Evolutionary conservation across 2,113 vertebrate species (phyloP).

Genomic region (Oryzias javanicus): DNA sequence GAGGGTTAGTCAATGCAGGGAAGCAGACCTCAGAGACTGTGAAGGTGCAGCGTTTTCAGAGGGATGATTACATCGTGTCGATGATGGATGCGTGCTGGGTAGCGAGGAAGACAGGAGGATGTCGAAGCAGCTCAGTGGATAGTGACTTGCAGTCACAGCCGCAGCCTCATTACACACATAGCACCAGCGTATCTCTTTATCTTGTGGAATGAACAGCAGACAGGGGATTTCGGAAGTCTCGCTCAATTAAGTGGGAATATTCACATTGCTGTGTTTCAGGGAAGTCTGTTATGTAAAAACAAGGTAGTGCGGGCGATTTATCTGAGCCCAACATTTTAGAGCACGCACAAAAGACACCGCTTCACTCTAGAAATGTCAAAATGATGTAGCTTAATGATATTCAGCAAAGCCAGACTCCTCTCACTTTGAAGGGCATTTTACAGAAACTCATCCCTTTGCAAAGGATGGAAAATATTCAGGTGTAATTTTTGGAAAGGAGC

Average conservation of each 20-base stretch:
- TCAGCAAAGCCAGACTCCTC: conserved; percentile 22
- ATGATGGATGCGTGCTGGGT: conserved; percentile 72
- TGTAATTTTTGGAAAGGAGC: conserved; percentile 36
- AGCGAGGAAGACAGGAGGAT: conserved; percentile 57
- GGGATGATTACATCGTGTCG: conserved; percentile 72
- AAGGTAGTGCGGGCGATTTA: neutral
- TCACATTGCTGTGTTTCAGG: conserved; percentile 29
- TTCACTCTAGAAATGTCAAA: conserved; percentile 33
- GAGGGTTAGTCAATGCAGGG: conserved; percentile 48
- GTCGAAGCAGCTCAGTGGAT: conserved; percentile 54
- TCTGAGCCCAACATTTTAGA: too few relatives aligned
- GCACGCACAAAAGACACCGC: too few relatives aligned
- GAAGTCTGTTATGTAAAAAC: conserved; percentile 25
- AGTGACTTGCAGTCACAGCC: conserved; percentile 54
- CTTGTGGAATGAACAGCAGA: conserved; percentile 47
- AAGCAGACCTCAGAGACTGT: conserved; percentile 57
- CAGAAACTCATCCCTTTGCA: conserved; percentile 25
- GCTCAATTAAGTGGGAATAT: conserved; percentile 66
- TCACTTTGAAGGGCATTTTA: conserved; percentile 17
- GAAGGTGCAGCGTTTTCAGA: conserved; percentile 56
- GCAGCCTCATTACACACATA: conserved; percentile 72
- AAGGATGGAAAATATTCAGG: conserved; percentile 55
- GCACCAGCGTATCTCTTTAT: conserved; percentile 61
- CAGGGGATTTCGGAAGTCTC: conserved; percentile 47
- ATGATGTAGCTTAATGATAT: conserved; percentile 32